A percentile compares a stretch with the other conserved stretches of the same genome.
phyloP scores from a whole-genome alignment of 2,113 vertebrate species.

The Paradisaea rubra region DNA sequence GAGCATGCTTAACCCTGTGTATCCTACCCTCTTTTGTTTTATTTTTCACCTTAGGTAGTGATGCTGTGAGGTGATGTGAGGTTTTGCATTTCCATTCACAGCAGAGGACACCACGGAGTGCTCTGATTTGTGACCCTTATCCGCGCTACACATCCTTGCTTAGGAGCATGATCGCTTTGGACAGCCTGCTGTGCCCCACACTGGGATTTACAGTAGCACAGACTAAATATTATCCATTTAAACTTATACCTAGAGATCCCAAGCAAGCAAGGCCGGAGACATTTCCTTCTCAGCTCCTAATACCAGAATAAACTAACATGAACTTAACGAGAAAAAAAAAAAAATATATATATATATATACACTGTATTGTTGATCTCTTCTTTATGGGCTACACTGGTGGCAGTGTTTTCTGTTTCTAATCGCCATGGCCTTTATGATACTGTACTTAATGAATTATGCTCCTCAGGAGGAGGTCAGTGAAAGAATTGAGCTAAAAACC shows the following conservation, averaged over 20 bases:
- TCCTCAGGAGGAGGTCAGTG: slow-evolving; percentile 64
- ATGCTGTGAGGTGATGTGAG: neutral
- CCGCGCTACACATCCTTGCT: neutral
- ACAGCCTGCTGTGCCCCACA: slow-evolving; percentile 19
- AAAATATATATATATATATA: too few species aligned
- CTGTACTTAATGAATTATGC: slow-evolving; percentile 67
- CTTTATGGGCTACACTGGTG: slow-evolving; percentile 41
- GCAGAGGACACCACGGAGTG: neutral
- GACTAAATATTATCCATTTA: slow-evolving; percentile 48
- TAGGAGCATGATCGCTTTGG: neutral
- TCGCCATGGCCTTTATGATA: slow-evolving; percentile 55
- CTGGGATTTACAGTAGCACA: slow-evolving; percentile 57
- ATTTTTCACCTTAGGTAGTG: neutral
- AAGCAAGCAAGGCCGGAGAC: neutral
- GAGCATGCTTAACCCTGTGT: neutral
- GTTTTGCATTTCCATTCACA: neutral
- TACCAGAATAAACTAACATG: neutral
- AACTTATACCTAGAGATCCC: neutral
- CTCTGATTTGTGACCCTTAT: neutral
- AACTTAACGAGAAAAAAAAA: neutral
- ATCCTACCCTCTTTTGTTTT: neutral
- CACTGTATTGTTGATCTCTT: neutral
- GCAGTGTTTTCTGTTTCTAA: slow-evolving; percentile 63
- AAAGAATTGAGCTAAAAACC: slow-evolving; percentile 67
- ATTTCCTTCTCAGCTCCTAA: neutral